Percentiles rank a stretch among this genome's conserved stretches.
Evolutionary conservation across 23 tunicate species (phyloP).

Genomic region (Ciona savignyi): DNA sequence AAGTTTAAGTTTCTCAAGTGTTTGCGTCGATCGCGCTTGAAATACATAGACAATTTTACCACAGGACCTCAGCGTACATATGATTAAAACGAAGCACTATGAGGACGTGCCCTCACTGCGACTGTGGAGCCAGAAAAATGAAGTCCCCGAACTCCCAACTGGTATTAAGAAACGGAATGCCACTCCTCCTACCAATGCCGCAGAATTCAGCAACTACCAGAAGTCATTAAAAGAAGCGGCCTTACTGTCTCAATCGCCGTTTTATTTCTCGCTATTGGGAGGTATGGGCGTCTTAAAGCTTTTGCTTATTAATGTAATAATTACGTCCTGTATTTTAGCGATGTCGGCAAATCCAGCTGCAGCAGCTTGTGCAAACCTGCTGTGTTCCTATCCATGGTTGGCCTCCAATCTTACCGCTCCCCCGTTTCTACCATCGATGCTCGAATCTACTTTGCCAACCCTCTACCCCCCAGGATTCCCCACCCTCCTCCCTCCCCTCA

Average conservation of each 20-base stretch:
- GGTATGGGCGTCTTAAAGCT: too few species aligned
- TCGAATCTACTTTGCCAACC: not conserved
- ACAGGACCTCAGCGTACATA: constrained; percentile 88
- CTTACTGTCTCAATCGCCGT: not conserved
- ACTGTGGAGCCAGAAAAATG: constrained; percentile 58
- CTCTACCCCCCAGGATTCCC: constrained; percentile 2
- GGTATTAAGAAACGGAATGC: not conserved
- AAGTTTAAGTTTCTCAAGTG: too few species aligned
- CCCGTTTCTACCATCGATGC: not conserved
- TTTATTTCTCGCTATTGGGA: constrained; percentile 10
- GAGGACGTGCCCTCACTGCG: constrained; percentile 89
- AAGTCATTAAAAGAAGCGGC: constrained; percentile 1
- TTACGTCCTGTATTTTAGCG: too few species aligned
- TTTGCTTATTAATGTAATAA: too few species aligned
- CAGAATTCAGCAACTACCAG: not conserved
- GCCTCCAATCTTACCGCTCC: constrained; percentile 15
- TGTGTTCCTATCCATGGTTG: constrained; percentile 75
- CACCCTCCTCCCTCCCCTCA: not conserved
- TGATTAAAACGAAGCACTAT: constrained; percentile 94
- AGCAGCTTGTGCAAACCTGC: constrained; percentile 45
- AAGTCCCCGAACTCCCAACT: not conserved
- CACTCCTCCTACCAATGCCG: not conserved
- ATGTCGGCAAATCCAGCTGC: constrained; percentile 11
- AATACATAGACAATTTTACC: not conserved
- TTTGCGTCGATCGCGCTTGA: too few species aligned